Conservation (phyloP, 2,113 vertebrate species). For the Laticauda laticaudata region DNA sequence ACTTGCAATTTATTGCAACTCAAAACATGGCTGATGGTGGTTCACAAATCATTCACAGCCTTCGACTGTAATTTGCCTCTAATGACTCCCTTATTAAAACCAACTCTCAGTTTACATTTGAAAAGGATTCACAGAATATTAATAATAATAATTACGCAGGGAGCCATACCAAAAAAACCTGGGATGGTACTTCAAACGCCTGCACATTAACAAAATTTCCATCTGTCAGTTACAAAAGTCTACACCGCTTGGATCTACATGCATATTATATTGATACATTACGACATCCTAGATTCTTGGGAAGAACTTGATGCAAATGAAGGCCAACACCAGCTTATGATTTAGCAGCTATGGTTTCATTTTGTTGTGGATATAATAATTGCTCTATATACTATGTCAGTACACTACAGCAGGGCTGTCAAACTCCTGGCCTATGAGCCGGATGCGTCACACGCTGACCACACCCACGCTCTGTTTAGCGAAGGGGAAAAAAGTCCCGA, state of each 20-base stretch:
- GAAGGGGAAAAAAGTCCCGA: too few relatives aligned
- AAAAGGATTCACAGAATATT: not conserved
- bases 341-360: not conserved
- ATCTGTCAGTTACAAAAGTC: not conserved
- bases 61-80: not conserved
- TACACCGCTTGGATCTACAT: not conserved
- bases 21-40: not conserved
- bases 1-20: not conserved
- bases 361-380: not conserved
- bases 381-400: not conserved
- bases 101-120: not conserved
- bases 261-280: not conserved
- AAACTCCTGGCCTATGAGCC: too few relatives aligned
- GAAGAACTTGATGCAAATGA: not conserved
- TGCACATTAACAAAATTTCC: not conserved
- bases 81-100: not conserved
- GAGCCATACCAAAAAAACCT: not conserved
- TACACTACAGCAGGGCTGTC: not conserved
- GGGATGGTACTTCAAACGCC: not conserved
- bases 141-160: not conserved
- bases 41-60: not conserved
- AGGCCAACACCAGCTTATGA: not conserved
- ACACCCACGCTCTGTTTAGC: too few relatives aligned
- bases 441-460: too few relatives aligned
- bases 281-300: not conserved